These are phyloP conservation scores for Blennius ocellaris DNA, from an alignment of 2,113 vertebrate species.

Conservation along the genomic window DNA sequence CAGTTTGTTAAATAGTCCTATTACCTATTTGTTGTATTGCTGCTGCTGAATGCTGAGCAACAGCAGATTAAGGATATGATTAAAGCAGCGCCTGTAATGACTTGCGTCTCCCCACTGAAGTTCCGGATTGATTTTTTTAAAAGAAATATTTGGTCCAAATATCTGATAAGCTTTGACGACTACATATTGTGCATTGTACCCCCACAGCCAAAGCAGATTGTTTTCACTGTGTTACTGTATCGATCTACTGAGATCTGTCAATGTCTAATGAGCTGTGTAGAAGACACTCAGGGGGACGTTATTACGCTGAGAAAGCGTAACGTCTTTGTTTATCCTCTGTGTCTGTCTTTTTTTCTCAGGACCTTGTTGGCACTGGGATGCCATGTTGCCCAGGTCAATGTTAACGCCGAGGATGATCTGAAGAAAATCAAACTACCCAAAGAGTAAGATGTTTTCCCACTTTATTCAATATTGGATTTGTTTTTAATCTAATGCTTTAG, in stretches of 20 bases:
- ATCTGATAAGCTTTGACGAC: not conserved
- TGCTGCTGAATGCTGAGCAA: conserved; percentile 21
- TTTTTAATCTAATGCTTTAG: not conserved
- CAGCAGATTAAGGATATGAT: conserved; percentile 59
- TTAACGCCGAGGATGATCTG: conserved; percentile 93
- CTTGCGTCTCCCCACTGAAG: conserved; percentile 50
- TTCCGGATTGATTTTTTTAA: conserved; percentile 58
- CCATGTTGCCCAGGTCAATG: conserved; percentile 91
- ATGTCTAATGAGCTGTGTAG: conserved; percentile 30
- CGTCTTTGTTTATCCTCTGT: not conserved
- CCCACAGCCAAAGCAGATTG: not conserved
- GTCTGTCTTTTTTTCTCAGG: conserved; percentile 70
- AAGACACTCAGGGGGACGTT: not conserved
- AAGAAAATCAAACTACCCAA: conserved; percentile 97
- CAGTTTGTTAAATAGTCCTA: conserved; percentile 27
- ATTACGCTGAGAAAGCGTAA: conserved; percentile 6
- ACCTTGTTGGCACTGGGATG: conserved; percentile 95
- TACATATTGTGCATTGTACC: conserved; percentile 1
- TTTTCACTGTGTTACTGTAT: conserved; percentile 4
- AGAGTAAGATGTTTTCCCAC: conserved; percentile 84
- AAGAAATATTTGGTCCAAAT: conserved; percentile 32
- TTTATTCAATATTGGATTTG: not conserved
- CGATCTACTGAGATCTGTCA: conserved; percentile 24
- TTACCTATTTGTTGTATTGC: conserved; percentile 39
- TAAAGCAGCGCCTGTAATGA: conserved; percentile 59